Base-by-base conservation (phyloP, 2,888 invertebrate species). In the Stenodema calcarata region DNA sequence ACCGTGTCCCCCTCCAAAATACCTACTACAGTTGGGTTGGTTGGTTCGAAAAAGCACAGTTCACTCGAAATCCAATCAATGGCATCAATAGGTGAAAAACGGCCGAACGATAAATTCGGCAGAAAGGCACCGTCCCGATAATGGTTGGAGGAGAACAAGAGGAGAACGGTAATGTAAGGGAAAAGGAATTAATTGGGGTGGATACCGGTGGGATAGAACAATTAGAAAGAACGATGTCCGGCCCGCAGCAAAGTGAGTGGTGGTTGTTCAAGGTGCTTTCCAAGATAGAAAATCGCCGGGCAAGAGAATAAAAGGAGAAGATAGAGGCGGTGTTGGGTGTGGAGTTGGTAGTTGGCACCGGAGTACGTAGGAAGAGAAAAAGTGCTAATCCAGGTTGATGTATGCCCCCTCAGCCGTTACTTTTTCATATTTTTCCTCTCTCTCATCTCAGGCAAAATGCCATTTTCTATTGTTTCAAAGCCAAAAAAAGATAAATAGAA, bases 121-220 rank as follows among this genome's bases (percentile, higher is more conserved):
- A 23, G 1, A 0, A 27, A 54, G 11, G 4, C 18, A 1, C 35
- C 35, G 35, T 4, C 2, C 62, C 62, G 62, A 62, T 62, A 23
- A 23, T 27, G 62, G 62, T 23, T n/a, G n/a, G 50, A 14, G n/a
- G 50, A 50, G 50, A 50, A 50, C 50, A 50, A 50, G 50, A 50
- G 70, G 73, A 35, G n/a, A 78, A 78, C 78, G 44, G n/a, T 78
- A 44, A 78, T 78, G 42, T 78, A 47, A 44, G 23, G n/a, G 78
- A 78, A 78, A 78, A 44, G 78, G 78, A 78, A 78, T 78, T 78
- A 78, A 78, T 78, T 78, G 78, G 41, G 78, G 78, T 27, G 27
- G 78, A 78, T 44, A 44, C 78, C 78, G 78, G 78, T 44, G 27
- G 27, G 62, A 12, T 62, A 23, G 78, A 44, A 78, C 78, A 78